These are phyloP conservation scores for Epinephelus moara DNA, from an alignment of 2,113 vertebrate species.

Conservation along the genomic window DNA sequence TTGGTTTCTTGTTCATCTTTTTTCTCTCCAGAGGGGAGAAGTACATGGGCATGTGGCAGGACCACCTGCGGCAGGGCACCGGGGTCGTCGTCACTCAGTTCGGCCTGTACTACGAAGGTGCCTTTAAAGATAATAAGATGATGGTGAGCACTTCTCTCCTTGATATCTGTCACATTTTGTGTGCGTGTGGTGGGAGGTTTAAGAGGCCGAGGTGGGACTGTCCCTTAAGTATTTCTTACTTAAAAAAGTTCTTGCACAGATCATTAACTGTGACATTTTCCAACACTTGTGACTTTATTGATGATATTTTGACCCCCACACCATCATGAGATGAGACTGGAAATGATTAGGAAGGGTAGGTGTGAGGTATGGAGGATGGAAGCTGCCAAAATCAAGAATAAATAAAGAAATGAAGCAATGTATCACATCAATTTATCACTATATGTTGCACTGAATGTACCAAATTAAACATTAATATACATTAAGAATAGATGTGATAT, in stretches of 20 bases:
- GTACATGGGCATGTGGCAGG: constrained; percentile 98
- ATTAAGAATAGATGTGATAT: no score
- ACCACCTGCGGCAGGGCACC: constrained; percentile 92
- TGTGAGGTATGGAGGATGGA: no score
- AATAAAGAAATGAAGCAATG: no score
- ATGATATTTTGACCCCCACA: no score
- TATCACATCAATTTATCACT: no score
- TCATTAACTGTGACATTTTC: neutral
- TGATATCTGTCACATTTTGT: neutral
- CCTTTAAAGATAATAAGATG: constrained; percentile 97
- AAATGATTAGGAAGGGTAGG: no score
- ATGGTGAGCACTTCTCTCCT: constrained; percentile 84
- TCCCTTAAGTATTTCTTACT: neutral
- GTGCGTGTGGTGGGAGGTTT: neutral
- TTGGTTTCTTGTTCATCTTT: neutral
- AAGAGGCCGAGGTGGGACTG: neutral
- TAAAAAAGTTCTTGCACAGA: neutral
- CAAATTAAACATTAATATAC: no score
- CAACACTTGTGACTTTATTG: no score
- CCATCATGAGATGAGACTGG: no score
- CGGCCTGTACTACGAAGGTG: constrained; percentile 96
- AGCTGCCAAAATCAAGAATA: no score
- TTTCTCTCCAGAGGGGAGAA: constrained; percentile 91
- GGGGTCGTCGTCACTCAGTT: constrained; percentile 99
- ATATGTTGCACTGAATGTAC: no score